These are phyloP conservation scores for Lordiphosa mommai DNA, from an alignment of 1,140 invertebrate genomes.

Conservation along the genomic window DNA sequence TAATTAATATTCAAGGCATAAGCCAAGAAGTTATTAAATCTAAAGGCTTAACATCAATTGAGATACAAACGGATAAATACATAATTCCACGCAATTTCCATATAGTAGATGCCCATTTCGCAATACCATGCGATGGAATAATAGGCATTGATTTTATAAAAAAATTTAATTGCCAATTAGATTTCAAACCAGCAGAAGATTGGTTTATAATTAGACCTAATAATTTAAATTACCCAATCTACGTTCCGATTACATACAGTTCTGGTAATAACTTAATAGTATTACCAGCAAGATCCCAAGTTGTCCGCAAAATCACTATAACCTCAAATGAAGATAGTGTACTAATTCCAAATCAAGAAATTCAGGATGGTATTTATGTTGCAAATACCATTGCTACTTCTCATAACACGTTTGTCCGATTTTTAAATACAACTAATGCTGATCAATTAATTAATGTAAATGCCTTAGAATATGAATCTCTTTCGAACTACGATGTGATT, in stretches of 20 bases:
- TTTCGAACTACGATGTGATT: no score
- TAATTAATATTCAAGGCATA: slow-evolving; percentile 15
- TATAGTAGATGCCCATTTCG: neutral
- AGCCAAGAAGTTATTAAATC: slow-evolving; percentile 4
- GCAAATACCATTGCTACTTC: slow-evolving; percentile 3
- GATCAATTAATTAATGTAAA: slow-evolving; percentile 2
- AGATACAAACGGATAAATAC: slow-evolving; percentile 12
- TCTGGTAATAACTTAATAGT: slow-evolving; percentile 5
- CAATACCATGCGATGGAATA: slow-evolving; percentile 11
- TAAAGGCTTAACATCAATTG: slow-evolving; percentile 5
- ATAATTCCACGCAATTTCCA: slow-evolving; percentile 3
- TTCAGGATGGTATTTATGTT: slow-evolving; percentile 9
- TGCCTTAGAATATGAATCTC: no score
- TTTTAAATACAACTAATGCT: slow-evolving; percentile 8
- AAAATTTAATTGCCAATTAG: slow-evolving; percentile 3
- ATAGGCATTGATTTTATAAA: slow-evolving; percentile 9
- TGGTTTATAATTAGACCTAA: slow-evolving; percentile 8
- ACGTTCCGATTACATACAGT: slow-evolving; percentile 7
- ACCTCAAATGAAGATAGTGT: slow-evolving; percentile 7
- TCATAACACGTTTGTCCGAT: neutral
- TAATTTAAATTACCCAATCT: slow-evolving; percentile 4
- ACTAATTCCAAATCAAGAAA: slow-evolving; percentile 9
- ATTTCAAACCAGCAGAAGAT: neutral
- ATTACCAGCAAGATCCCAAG: slow-evolving; percentile 1
- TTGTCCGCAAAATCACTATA: neutral